phyloP scores from a whole-genome alignment of 1,140 invertebrate species.

The Pogonomyrmex barbatus region DNA sequence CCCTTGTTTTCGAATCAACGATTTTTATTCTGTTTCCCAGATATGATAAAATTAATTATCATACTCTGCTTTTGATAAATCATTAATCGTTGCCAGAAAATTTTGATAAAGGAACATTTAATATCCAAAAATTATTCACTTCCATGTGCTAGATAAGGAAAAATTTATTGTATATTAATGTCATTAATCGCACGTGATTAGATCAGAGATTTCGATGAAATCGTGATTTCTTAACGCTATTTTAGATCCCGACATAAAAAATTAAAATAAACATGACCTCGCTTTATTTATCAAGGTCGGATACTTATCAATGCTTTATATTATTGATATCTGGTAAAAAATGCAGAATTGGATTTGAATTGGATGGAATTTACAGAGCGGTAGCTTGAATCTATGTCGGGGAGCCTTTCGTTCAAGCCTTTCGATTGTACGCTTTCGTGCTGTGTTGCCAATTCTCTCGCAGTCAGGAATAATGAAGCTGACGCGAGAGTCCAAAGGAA shows the following conservation, averaged over 20 bases:
- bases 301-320: neutral
- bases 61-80: neutral
- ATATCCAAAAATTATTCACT: neutral
- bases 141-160: neutral
- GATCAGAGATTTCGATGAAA: neutral
- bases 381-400: neutral
- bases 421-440: slow-evolving; percentile 47
- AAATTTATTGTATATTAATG: neutral
- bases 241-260: neutral
- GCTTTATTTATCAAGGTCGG: neutral
- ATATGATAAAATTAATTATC: slow-evolving; percentile 6
- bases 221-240: neutral
- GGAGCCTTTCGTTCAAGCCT: neutral
- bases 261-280: neutral
- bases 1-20: neutral
- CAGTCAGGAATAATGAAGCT: slow-evolving; percentile 50
- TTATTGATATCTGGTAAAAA: neutral
- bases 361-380: no score
- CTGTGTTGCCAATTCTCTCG: slow-evolving; percentile 66
- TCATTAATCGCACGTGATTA: neutral
- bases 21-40: neutral
- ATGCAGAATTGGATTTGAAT: neutral
- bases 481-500: slow-evolving; percentile 73
- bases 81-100: neutral
- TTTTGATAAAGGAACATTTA: neutral